Evolutionary conservation across 1,140 invertebrate species (phyloP).

Genomic region (Halictus rubicundus): DNA sequence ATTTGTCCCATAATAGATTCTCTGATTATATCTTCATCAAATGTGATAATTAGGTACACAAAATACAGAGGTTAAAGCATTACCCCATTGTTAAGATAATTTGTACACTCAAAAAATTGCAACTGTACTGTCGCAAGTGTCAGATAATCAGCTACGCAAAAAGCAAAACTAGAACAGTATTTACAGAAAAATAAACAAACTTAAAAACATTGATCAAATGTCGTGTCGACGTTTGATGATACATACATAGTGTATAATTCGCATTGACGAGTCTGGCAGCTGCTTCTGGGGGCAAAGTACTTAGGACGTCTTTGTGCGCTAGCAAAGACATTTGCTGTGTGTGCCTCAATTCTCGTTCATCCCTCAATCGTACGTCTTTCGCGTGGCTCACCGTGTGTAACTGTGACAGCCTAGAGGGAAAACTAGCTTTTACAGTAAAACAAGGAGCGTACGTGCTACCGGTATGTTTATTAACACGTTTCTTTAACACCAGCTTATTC

Average conservation of each 20-base stretch:
- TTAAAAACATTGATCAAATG: not conserved
- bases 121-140: not conserved
- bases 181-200: not conserved
- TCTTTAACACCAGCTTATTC: too few relatives aligned
- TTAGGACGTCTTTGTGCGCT: conserved; percentile 85
- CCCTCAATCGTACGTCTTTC: conserved; percentile 86
- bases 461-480: not conserved
- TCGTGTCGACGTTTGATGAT: conserved; percentile 43
- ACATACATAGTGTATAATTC: conserved; percentile 87
- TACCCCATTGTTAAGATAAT: not conserved
- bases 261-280: conserved; percentile 85
- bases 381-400: conserved; percentile 87
- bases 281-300: conserved; percentile 84
- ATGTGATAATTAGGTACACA: too few relatives aligned
- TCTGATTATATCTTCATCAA: too few relatives aligned
- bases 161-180: not conserved
- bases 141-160: not conserved
- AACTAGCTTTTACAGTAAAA: conserved; percentile 74
- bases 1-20: too few relatives aligned
- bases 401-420: conserved; percentile 84
- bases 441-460: conserved; percentile 34
- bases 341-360: conserved; percentile 88
- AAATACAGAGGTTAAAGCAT: too few relatives aligned
- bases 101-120: not conserved
- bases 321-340: conserved; percentile 86